Conservation (phyloP, 1,140 invertebrate species). For the Drosophila mojavensis region DNA sequence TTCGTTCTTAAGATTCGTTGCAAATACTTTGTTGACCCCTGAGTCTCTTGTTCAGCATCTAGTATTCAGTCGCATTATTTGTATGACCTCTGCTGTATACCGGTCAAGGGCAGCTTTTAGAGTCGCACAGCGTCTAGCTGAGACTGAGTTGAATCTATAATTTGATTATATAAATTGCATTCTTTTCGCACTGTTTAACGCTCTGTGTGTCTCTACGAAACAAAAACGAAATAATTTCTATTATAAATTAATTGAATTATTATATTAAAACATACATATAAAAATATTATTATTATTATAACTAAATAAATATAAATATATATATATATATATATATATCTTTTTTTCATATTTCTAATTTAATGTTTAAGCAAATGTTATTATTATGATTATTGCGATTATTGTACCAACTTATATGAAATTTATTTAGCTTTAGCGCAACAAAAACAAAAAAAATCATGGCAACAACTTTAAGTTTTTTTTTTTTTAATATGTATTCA, state of each 20-base stretch:
- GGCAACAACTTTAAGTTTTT: slow-evolving; percentile 70
- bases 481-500: slow-evolving; percentile 32
- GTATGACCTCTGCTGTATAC: too few relatives aligned
- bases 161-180: slow-evolving; percentile 20
- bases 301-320: slow-evolving; percentile 37
- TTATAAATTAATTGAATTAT: slow-evolving; percentile 27
- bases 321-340: slow-evolving; percentile 7
- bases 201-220: slow-evolving; percentile 71
- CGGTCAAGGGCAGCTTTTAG: too few relatives aligned
- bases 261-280: slow-evolving; percentile 37
- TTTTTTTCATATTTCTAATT: slow-evolving; percentile 57
- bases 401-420: slow-evolving; percentile 78
- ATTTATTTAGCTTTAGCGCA: slow-evolving; percentile 80
- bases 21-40: too few relatives aligned
- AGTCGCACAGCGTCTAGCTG: not conserved
- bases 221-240: slow-evolving; percentile 25
- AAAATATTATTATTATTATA: slow-evolving; percentile 28
- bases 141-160: too few relatives aligned
- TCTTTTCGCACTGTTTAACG: slow-evolving; percentile 58
- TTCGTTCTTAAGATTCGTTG: too few relatives aligned
- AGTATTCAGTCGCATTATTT: too few relatives aligned
- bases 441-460: slow-evolving; percentile 67
- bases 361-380: slow-evolving; percentile 76
- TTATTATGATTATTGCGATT: slow-evolving; percentile 66
- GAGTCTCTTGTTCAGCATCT: too few relatives aligned